Conservation (phyloP, 1,140 invertebrate species). For the Eciton burchellii region DNA sequence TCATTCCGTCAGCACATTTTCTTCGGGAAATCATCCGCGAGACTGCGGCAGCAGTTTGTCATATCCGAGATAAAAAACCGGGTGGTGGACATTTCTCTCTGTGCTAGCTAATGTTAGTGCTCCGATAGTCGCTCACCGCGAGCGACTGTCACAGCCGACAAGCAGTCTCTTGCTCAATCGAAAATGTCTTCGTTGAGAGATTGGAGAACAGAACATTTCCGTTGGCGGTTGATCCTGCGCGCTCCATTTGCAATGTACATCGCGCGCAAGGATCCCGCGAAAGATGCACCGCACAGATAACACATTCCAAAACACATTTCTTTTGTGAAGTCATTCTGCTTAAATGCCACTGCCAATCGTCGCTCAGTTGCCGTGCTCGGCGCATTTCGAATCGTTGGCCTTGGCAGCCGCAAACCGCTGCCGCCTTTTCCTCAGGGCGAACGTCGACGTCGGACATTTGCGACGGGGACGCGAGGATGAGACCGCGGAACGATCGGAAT, state of each 20-base stretch:
- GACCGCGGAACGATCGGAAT: slow-evolving; percentile 49
- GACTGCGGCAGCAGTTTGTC: slow-evolving; percentile 6
- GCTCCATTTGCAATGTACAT: no score
- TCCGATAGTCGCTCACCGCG: slow-evolving; percentile 9
- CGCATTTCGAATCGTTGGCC: slow-evolving; percentile 8
- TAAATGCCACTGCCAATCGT: background rate
- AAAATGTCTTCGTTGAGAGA: background rate
- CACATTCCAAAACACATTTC: slow-evolving; percentile 3
- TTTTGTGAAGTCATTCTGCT: background rate
- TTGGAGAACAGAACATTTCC: no score
- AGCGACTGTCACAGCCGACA: background rate
- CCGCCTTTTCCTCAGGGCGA: slow-evolving; percentile 61
- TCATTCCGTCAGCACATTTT: background rate
- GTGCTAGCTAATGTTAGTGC: no score
- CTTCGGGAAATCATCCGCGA: background rate
- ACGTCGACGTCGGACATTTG: slow-evolving; percentile 44
- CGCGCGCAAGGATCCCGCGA: background rate
- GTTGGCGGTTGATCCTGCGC: no score
- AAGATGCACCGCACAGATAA: background rate
- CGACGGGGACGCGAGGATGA: slow-evolving; percentile 69
- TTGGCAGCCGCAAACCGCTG: slow-evolving; percentile 46
- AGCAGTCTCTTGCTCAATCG: background rate
- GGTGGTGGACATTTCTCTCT: background rate
- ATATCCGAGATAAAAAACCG: background rate
- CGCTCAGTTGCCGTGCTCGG: slow-evolving; percentile 34